A percentile compares a stretch with the other conserved stretches of the same genome.
These are phyloP conservation scores for Drosophila tanythrix DNA, from an alignment of 2,888 invertebrate genomes.

Conservation along the genomic window DNA sequence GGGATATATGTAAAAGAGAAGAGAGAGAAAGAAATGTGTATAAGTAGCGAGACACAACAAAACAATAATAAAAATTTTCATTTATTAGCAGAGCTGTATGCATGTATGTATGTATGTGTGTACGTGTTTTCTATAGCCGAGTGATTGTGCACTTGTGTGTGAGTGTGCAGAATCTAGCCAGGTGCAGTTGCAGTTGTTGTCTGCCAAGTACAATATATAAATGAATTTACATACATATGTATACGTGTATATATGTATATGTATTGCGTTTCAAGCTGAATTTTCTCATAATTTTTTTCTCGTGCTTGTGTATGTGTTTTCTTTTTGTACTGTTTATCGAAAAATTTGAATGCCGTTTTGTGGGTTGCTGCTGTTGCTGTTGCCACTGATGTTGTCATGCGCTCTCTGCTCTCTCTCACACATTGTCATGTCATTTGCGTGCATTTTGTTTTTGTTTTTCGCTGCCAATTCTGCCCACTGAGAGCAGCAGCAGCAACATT, in stretches of 20 bases:
- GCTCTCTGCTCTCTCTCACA: slow-evolving; percentile 44
- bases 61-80: slow-evolving; percentile 30
- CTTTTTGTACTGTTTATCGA: slow-evolving; percentile 44
- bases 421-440: slow-evolving; percentile 28
- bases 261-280: slow-evolving; percentile 35
- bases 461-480: slow-evolving; percentile 48
- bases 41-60: slow-evolving; percentile 19
- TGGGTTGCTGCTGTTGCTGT: slow-evolving; percentile 30
- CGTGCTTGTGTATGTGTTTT: slow-evolving; percentile 17
- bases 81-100: slow-evolving; percentile 17
- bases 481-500: slow-evolving; percentile 9
- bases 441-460: slow-evolving; percentile 68
- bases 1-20: slow-evolving; percentile 21
- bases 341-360: slow-evolving; percentile 48
- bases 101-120: slow-evolving; percentile 1
- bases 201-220: slow-evolving; percentile 43
- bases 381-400: slow-evolving; percentile 58
- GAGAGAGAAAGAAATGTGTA: slow-evolving; percentile 20
- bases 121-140: slow-evolving; percentile 11
- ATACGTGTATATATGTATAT: slow-evolving; percentile 8
- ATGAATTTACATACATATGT: slow-evolving; percentile 5
- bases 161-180: slow-evolving; percentile 47
- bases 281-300: slow-evolving; percentile 13
- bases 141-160: slow-evolving; percentile 31
- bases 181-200: slow-evolving; percentile 48